These are phyloP conservation scores for Hippopotamyrus pictus DNA, from an alignment of 2,797 vertebrate genomes.

Conservation along the genomic window DNA sequence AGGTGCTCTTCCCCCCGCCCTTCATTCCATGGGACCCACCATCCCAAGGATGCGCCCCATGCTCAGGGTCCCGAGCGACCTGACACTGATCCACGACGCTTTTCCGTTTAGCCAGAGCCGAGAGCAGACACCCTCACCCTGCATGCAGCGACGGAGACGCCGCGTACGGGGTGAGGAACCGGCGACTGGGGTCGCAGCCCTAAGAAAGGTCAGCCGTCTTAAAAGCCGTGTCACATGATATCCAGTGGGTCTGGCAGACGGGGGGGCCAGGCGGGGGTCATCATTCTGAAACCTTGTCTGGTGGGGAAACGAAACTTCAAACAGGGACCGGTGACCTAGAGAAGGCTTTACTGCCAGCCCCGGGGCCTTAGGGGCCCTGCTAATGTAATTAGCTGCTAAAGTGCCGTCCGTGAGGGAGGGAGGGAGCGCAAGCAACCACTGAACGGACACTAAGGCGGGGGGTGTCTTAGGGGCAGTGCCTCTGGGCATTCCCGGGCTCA, in stretches of 20 bases:
- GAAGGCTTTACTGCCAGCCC: conserved; percentile 21
- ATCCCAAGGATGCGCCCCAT: not conserved
- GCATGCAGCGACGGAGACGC: not conserved
- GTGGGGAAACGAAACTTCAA: conserved; percentile 30
- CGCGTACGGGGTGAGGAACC: not conserved
- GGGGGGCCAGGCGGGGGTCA: conserved; percentile 30
- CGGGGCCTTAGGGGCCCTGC: conserved; percentile 20
- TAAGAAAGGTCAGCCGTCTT: conserved; percentile 28
- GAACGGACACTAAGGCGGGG: not conserved
- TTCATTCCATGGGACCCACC: not conserved
- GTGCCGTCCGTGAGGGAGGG: not conserved
- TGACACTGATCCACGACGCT: not conserved
- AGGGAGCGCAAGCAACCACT: not conserved
- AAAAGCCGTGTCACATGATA: conserved; percentile 40
- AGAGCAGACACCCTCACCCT: not conserved
- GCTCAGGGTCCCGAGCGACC: not conserved
- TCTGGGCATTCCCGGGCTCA: not conserved
- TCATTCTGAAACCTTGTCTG: conserved; percentile 38
- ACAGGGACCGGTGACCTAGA: conserved; percentile 33
- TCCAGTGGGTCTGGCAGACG: conserved; percentile 35
- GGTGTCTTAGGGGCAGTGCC: not conserved
- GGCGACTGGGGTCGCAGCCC: conserved; percentile 17
- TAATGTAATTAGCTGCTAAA: conserved; percentile 13
- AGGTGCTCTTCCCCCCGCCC: not conserved
- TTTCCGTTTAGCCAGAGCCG: not conserved